Base-by-base conservation (phyloP, 2,888 invertebrate species). In the Phalangium opilio region DNA sequence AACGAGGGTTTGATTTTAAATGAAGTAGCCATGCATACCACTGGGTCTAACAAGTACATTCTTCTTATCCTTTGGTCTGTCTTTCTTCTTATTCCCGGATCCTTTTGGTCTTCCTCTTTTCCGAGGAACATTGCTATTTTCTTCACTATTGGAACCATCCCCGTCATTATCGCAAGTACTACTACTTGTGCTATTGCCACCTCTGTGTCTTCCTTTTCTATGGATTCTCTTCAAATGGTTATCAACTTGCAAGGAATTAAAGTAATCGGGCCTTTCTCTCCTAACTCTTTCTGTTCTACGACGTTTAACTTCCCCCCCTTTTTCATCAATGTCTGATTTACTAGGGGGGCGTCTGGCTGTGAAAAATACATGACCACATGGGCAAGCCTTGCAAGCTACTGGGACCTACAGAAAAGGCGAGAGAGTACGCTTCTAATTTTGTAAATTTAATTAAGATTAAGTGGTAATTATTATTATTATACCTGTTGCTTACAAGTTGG, bases 341-440 rank as follows among this genome's bases (percentile, higher is more conserved):
- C 47, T 44, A n/a, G 49, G 42, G 2, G 53, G 49, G 47, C 78
- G 71, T 2, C 81, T 72, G 0, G 80, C 73, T 56, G 78, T 75
- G 60, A 81, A 81, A 67, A 84, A 84, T 3, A 79, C 77, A 66
- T 84, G 80, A 0, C 84, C 83, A 62, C 84, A 85, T 40, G 79
- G 80, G 63, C 85, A 86, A 0, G 81, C 75, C 64, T 84, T 85
- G 21, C 83, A 82, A 0, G 84, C 84, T 19, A 84, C 84, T 2
- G 84, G 83, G 50, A 83, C 81, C 83, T 83, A 63, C 8, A 7
- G 27, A 27, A 27, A 27, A 8, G n/a, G n/a, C n/a, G n/a, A n/a
- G n/a, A n/a, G n/a, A n/a, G 27, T 27, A 27, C 27, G 8, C 5
- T 7, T 27, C n/a, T 27, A 27, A 27, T 27, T 27, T 27, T 27